Base-by-base conservation (phyloP, 2,113 vertebrate genomes). In the Colius striatus region DNA sequence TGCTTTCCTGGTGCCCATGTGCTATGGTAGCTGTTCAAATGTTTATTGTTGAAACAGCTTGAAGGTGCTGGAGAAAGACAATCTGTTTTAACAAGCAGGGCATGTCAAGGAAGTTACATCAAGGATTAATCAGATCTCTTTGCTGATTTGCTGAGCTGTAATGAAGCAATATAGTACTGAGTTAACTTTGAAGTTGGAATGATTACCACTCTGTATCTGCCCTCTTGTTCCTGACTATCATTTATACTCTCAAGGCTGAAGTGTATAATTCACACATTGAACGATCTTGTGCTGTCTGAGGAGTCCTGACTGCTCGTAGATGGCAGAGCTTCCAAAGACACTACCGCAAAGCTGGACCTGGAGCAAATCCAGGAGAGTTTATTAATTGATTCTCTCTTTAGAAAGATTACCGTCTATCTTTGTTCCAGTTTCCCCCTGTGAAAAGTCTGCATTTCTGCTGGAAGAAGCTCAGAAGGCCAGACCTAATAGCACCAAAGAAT, bases 341-440 rank as follows among this genome's bases (percentile, higher is more conserved):
- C 45, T 72, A 30, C 73, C 3, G 9, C 61, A 84, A 81, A 96
- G 76, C 74, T 70, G n/a, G 57, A 70, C n/a, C 70, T 96, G 90
- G 90, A 96, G 74, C 80, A 87, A 89, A 90, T 90, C 95, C 95
- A 93, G 89, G 60, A 84, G 67, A 91, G 50, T 92, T 95, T 95
- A 95, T 94, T 90, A 93, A 94, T 80, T 89, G 80, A 96, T 87
- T 84, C 68, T 84, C 57, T 84, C 90, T 87, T 92, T 68, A 3
- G 2, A 81, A 94, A 92, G 90, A 95, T 93, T 94, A 86, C 32
- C 27, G 53, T 65, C 13, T 90, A 72, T 65, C 79, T 93, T 62
- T 78, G 32, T 84, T 95, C 22, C 54, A 57, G 29, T 60, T 89
- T 91, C 23, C 81, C 72, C 66, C 14, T 50, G 61, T 68, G 88